Conservation (phyloP, 2,888 invertebrate genomes). For the Agonopterix arenella region DNA sequence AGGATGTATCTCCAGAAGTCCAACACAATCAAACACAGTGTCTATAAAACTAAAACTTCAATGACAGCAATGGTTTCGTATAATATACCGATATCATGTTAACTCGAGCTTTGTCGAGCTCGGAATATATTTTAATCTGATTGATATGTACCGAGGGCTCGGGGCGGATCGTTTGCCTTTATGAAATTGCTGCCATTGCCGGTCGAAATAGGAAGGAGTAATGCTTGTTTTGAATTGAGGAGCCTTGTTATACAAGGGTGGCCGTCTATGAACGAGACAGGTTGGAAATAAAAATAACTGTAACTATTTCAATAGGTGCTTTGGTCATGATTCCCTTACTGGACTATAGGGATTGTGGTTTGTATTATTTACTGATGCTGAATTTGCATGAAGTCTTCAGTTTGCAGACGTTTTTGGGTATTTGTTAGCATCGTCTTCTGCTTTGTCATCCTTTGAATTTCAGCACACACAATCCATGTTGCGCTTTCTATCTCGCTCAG, state of each 20-base stretch:
- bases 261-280: conserved; percentile 9
- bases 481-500: neutral
- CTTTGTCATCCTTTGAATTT: too few species aligned
- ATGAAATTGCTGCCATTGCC: conserved; percentile 22
- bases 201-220: conserved; percentile 6
- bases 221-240: neutral
- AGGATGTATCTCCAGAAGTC: too few species aligned
- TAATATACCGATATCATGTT: conserved; percentile 7
- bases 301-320: conserved; percentile 1
- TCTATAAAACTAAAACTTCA: neutral
- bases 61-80: neutral
- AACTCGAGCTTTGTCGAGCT: conserved; percentile 11
- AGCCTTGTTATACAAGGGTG: conserved; percentile 4
- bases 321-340: neutral
- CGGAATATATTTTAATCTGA: conserved; percentile 22
- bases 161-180: conserved; percentile 21
- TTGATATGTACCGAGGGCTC: conserved; percentile 16
- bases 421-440: too few species aligned
- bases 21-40: neutral
- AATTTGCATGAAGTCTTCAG: too few species aligned
- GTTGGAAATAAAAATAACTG: conserved; percentile 14
- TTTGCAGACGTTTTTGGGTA: too few species aligned
- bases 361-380: too few species aligned
- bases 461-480: neutral
- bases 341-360: too few species aligned